These are phyloP conservation scores for Belonocnema kinseyi DNA, from an alignment of 1,140 invertebrate species.

Conservation along the genomic window DNA sequence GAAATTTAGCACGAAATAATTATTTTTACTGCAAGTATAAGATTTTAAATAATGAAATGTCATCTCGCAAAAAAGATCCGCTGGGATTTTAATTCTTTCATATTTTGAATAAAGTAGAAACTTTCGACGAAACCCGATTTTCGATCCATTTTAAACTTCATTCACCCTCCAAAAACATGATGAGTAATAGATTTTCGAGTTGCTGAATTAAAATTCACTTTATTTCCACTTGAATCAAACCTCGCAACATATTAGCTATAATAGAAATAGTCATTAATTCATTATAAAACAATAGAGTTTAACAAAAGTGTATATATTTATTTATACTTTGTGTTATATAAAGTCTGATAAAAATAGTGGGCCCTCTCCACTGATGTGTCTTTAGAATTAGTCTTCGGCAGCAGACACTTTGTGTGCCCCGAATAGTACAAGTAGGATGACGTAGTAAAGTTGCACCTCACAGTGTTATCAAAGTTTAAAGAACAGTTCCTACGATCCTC, in stretches of 20 bases:
- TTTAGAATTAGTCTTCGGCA: constrained; percentile 55
- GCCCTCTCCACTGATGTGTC: constrained; percentile 55
- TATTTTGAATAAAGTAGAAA: too few species aligned
- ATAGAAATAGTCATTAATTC: constrained; percentile 60
- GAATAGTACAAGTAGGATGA: constrained; percentile 38
- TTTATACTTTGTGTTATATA: constrained; percentile 63
- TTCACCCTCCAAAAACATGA: too few species aligned
- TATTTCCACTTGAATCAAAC: constrained; percentile 58
- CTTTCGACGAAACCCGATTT: too few species aligned
- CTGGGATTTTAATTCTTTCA: too few species aligned
- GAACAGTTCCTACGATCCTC: constrained; percentile 1
- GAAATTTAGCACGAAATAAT: too few species aligned
- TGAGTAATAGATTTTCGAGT: constrained; percentile 33
- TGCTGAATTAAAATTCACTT: constrained; percentile 61
- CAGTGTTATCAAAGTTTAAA: background rate
- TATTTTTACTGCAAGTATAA: too few species aligned
- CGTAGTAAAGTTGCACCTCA: background rate
- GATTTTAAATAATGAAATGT: too few species aligned
- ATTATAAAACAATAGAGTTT: constrained; percentile 61
- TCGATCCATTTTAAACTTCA: too few species aligned
- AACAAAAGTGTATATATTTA: constrained; percentile 61
- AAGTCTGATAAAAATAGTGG: constrained; percentile 69
- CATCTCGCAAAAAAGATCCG: too few species aligned
- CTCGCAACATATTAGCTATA: constrained; percentile 62
- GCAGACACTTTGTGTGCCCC: constrained; percentile 37